These are phyloP conservation scores for Mesoligia furuncula DNA, from an alignment of 2,888 invertebrate species.

Conservation along the genomic window DNA sequence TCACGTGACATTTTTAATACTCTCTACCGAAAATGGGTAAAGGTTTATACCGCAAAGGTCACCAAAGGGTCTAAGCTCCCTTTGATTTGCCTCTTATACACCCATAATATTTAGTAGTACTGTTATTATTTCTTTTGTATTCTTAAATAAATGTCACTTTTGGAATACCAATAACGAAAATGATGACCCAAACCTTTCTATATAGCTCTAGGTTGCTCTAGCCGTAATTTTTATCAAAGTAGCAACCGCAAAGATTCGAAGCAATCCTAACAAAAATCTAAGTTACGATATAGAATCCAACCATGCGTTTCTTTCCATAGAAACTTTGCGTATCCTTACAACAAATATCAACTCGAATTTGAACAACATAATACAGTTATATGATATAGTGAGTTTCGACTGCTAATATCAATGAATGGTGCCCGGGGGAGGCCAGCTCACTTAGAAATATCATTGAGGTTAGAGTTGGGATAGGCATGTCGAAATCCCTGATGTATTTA, in stretches of 20 bases:
- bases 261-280: constrained; percentile 1
- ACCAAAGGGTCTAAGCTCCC: constrained; percentile 49
- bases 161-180: background rate
- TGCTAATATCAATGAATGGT: constrained; percentile 80
- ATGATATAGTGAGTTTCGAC: constrained; percentile 73
- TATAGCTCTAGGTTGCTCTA: background rate
- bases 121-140: constrained; percentile 10
- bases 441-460: constrained; percentile 73
- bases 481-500: constrained; percentile 64
- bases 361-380: constrained; percentile 67
- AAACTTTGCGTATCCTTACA: constrained; percentile 54
- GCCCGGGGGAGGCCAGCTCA: constrained; percentile 71
- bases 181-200: background rate
- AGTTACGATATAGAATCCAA: constrained; percentile 12
- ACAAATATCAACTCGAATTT: constrained; percentile 62
- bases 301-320: constrained; percentile 45
- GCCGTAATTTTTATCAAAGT: background rate
- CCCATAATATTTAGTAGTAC: constrained; percentile 31
- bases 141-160: constrained; percentile 12
- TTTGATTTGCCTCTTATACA: constrained; percentile 45
- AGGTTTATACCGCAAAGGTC: constrained; percentile 58
- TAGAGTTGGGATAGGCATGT: constrained; percentile 62
- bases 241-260: background rate
- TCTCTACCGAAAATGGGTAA: constrained; percentile 51
- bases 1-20: constrained; percentile 55